phyloP scores from a whole-genome alignment of 2,113 vertebrate genomes.

The Accipiter cooperii region DNA sequence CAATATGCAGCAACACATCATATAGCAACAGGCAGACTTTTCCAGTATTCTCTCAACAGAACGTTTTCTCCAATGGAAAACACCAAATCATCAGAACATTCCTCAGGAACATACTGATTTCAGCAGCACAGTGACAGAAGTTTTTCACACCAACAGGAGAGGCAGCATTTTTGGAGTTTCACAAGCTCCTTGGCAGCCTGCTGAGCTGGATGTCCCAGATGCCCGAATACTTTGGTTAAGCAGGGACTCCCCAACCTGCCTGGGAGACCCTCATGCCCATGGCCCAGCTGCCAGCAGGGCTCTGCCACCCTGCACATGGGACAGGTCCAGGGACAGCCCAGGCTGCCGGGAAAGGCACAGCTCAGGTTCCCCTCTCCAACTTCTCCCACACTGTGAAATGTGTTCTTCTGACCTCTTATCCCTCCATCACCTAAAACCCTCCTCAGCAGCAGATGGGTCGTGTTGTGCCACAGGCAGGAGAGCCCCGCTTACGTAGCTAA shows the following conservation, averaged over 20 bases:
- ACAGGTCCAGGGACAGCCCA: neutral
- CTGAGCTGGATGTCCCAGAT: neutral
- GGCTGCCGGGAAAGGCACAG: neutral
- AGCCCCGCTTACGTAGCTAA: accelerated
- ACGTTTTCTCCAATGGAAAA: neutral
- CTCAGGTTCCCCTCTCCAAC: neutral
- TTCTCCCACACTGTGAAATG: neutral
- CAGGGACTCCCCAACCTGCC: neutral
- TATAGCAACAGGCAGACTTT: neutral
- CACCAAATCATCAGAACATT: neutral
- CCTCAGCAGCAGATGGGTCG: neutral
- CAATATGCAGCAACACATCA: neutral
- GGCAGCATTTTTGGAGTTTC: neutral
- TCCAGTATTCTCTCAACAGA: neutral
- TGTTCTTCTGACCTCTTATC: neutral
- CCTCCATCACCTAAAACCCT: neutral
- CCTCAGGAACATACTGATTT: neutral
- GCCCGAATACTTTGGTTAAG: neutral
- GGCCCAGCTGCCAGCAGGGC: neutral
- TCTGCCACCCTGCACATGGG: neutral
- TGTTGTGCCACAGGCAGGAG: neutral
- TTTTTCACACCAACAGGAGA: neutral
- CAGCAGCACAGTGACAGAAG: neutral
- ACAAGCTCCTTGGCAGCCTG: neutral
- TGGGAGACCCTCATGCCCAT: neutral